Evolutionary conservation across 2,888 invertebrate genomes (phyloP).

Genomic region (Andrena camellia): DNA sequence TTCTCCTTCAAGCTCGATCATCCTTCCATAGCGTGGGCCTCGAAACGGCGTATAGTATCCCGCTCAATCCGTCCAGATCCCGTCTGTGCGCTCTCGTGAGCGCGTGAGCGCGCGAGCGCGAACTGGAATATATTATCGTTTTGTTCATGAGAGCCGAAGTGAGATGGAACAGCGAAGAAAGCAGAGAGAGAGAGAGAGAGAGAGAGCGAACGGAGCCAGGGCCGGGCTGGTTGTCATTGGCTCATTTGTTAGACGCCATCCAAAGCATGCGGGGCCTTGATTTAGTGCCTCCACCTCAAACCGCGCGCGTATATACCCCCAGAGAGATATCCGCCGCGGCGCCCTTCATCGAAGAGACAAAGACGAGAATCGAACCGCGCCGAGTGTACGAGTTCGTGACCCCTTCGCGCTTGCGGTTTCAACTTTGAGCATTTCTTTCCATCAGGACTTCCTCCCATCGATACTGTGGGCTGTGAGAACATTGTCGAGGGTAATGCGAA

Average conservation of each 20-base stretch:
- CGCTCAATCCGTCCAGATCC: slow-evolving; percentile 74
- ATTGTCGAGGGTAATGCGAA: background rate
- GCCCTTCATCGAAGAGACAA: slow-evolving; percentile 82
- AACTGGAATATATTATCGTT: slow-evolving; percentile 85
- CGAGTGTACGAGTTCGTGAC: slow-evolving; percentile 78
- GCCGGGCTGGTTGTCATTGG: slow-evolving; percentile 85
- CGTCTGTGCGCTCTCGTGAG: slow-evolving; percentile 69
- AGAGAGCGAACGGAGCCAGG: slow-evolving; percentile 68
- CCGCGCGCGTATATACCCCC: slow-evolving; percentile 72
- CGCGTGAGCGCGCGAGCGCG: slow-evolving; percentile 41
- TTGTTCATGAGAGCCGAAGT: slow-evolving; percentile 79
- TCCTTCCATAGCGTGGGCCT: slow-evolving; percentile 69
- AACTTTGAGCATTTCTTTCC: background rate
- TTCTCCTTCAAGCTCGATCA: slow-evolving; percentile 70
- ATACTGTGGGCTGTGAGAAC: background rate
- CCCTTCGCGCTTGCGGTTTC: slow-evolving; percentile 50
- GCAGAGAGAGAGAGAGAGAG: slow-evolving; percentile 67
- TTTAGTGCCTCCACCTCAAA: slow-evolving; percentile 84
- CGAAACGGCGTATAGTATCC: slow-evolving; percentile 70
- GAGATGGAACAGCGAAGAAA: slow-evolving; percentile 69
- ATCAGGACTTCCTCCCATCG: background rate
- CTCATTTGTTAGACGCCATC: slow-evolving; percentile 85
- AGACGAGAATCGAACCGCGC: slow-evolving; percentile 76
- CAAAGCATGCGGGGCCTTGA: slow-evolving; percentile 85
- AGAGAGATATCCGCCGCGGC: slow-evolving; percentile 75